A percentile compares a stretch with the other conserved stretches of the same genome.
These are phyloP conservation scores for Abramis brama DNA, from an alignment of 2,113 vertebrate species.

Conservation along the genomic window DNA sequence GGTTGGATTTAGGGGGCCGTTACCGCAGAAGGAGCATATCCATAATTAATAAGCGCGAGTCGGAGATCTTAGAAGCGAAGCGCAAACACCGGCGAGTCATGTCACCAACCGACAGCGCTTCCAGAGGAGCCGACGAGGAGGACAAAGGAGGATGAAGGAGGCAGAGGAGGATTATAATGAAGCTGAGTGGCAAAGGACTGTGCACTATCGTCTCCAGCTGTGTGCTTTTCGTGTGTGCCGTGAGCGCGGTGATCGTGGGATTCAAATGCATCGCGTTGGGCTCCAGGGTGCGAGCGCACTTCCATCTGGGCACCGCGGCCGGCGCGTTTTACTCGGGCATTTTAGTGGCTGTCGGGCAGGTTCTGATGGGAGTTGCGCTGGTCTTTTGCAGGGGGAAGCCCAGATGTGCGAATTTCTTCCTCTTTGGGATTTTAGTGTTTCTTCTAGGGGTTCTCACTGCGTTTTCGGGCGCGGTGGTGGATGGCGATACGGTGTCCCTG, in stretches of 20 bases:
- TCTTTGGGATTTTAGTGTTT: slow-evolving; percentile 89
- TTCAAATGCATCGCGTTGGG: slow-evolving; percentile 90
- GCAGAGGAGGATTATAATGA: slow-evolving; percentile 91
- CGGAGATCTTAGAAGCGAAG: slow-evolving; percentile 68
- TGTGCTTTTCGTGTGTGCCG: slow-evolving; percentile 91
- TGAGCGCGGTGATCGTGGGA: slow-evolving; percentile 91
- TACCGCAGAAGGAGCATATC: slow-evolving; percentile 62
- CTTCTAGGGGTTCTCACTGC: slow-evolving; percentile 91
- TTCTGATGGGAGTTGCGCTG: slow-evolving; percentile 84
- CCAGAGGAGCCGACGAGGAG: slow-evolving; percentile 78
- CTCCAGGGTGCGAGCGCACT: slow-evolving; percentile 86
- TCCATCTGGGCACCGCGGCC: slow-evolving; percentile 85
- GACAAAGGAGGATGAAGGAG: slow-evolving; percentile 86
- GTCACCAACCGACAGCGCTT: slow-evolving; percentile 74
- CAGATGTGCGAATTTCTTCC: slow-evolving; percentile 87
- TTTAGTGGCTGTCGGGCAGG: slow-evolving; percentile 85
- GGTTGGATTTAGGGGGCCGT: slow-evolving; percentile 59
- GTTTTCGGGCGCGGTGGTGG: slow-evolving; percentile 93
- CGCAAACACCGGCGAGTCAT: slow-evolving; percentile 74
- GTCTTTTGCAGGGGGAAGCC: slow-evolving; percentile 84
- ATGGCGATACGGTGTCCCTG: slow-evolving; percentile 91
- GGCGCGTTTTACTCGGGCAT: slow-evolving; percentile 94
- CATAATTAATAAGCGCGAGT: slow-evolving; percentile 70
- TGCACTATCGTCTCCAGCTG: slow-evolving; percentile 90
- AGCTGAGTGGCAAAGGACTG: slow-evolving; percentile 93